phyloP scores from a whole-genome alignment of 2,797 vertebrate genomes.

The Pseudochirops cupreus region DNA sequence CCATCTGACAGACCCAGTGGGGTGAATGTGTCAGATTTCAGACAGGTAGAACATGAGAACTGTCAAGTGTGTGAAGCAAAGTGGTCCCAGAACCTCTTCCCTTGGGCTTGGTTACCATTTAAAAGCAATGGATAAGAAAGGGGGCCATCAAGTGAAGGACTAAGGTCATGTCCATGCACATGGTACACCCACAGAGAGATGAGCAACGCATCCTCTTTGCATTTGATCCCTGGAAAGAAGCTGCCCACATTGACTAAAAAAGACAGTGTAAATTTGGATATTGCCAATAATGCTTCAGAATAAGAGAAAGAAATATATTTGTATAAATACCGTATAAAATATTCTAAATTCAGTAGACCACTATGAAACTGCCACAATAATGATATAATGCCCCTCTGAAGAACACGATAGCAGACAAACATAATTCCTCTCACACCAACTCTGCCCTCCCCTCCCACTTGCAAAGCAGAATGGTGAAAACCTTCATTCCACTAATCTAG shows the following conservation, averaged over 20 bases:
- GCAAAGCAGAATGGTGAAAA: not conserved
- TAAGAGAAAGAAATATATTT: not conserved
- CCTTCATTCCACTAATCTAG: not conserved
- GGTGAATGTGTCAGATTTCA: not conserved
- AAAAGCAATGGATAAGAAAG: not conserved
- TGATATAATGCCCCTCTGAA: not conserved
- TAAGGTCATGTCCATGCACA: not conserved
- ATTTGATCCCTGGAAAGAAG: not conserved
- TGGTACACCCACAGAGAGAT: not conserved
- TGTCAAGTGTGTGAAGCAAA: not conserved
- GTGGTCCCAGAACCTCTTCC: not conserved
- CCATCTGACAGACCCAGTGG: not conserved
- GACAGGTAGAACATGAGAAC: not conserved
- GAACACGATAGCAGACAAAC: not conserved
- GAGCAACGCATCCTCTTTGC: not conserved
- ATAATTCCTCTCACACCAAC: not conserved
- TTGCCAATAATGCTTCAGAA: not conserved
- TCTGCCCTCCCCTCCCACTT: not conserved
- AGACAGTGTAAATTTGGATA: not conserved
- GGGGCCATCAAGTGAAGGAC: not conserved
- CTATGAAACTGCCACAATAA: not conserved
- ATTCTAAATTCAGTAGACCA: not conserved
- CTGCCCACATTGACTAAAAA: not conserved
- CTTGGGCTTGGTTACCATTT: not conserved
- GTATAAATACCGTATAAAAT: not conserved